These are phyloP conservation scores for Fragum whitleyi DNA, from an alignment of 2,888 invertebrate genomes.

Conservation along the genomic window DNA sequence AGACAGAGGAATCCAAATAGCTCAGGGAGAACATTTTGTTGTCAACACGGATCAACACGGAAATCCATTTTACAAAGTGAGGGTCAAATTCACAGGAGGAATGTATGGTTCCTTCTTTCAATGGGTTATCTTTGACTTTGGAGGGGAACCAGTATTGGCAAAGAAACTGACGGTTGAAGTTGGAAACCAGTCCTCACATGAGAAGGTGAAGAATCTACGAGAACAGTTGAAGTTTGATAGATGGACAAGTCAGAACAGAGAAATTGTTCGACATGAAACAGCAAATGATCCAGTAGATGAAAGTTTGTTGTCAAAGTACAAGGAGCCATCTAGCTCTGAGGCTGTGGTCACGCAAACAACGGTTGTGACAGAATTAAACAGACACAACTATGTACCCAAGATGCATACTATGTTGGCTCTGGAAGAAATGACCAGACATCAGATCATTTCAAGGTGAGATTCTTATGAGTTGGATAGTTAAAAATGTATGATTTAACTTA, in stretches of 20 bases:
- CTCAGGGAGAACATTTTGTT: constrained; percentile 77
- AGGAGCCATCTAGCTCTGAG: constrained; percentile 75
- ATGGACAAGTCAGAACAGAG: constrained; percentile 81
- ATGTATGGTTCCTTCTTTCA: constrained; percentile 84
- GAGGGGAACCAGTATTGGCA: constrained; percentile 75
- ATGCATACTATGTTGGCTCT: constrained; percentile 82
- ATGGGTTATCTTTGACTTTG: constrained; percentile 84
- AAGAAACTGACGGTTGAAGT: constrained; percentile 81
- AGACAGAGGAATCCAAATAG: constrained; percentile 74
- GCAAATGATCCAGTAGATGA: constrained; percentile 50
- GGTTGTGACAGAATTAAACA: constrained; percentile 77
- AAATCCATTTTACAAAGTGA: constrained; percentile 63
- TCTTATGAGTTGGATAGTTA: no score
- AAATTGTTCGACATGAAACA: constrained; percentile 72
- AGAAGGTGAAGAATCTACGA: constrained; percentile 76
- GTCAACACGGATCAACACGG: constrained; percentile 60
- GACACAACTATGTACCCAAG: constrained; percentile 83
- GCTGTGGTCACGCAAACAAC: constrained; percentile 79
- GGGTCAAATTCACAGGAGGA: constrained; percentile 74
- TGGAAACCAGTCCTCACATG: constrained; percentile 74
- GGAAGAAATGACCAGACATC: constrained; percentile 81
- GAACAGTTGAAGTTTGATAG: constrained; percentile 79
- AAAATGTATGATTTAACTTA: no score
- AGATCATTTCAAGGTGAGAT: constrained; percentile 80
- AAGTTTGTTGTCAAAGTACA: constrained; percentile 73